Base-by-base conservation (phyloP, 2,888 invertebrate species). In the Sturmia bella region DNA sequence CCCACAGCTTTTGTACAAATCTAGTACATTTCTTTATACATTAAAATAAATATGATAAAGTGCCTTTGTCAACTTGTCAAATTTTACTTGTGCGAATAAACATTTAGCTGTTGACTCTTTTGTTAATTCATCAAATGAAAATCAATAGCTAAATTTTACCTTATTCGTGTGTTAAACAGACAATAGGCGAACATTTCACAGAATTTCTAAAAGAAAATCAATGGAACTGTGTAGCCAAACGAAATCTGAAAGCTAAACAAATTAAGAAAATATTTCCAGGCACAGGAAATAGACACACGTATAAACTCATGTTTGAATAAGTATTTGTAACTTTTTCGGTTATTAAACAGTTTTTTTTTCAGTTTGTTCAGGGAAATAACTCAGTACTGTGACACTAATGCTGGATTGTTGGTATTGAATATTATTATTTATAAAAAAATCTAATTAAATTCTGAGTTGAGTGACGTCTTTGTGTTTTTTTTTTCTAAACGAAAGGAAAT, bases 351-450 rank as follows among this genome's bases (percentile, higher is more conserved):
- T n/a, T 4, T 21, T 43, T 43, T 61, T 15, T 1, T 27, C 7
- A n/a, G 0, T 68, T 19, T 39, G 27, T 68, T n/a, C 21, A 17
- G 21, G 37, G 37, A 17, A 56, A 32, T 72, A 12, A 24, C 15
- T 50, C 50, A 19, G 17, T 61, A 11, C n/a, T 43, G 41, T 56
- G 45, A 56, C 73, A 64, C 19, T 64, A 32, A 63, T 64, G 54
- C 4, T 43, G 3, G 37, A 74, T 37, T 74, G 64, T 64, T 70
- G 21, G 9, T 17, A 56, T 45, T 64, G 56, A 48, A 74, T 45
- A 63, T 72, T 61, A 19, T 39, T 61, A 52, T 45, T 45, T 11
- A 69, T 21, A 19, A 50, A 15, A 57, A n/a, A 59, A 48, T 27
- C 17, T 32, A 15, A 32, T 50, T 12, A 17, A 45, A 7, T 75